phyloP scores from a whole-genome alignment of 2,797 vertebrate species.

The Helicolenus hilgendorfi region DNA sequence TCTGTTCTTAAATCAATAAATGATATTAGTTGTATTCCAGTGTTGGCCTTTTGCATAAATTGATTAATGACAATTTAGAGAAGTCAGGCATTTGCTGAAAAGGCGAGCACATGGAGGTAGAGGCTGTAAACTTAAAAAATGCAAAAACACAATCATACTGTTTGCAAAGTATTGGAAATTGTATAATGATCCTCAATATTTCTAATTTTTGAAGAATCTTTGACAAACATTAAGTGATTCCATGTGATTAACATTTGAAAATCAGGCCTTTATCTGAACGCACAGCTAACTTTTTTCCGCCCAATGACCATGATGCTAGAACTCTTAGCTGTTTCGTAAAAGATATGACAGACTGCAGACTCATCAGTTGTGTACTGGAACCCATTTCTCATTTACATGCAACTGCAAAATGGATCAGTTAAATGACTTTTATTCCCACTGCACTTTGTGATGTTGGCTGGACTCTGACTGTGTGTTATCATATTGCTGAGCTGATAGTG shows the following conservation, averaged over 20 bases:
- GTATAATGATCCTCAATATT: background rate
- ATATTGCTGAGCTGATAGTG: background rate
- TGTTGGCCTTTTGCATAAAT: background rate
- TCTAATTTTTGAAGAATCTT: background rate
- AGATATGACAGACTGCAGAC: background rate
- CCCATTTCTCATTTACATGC: background rate
- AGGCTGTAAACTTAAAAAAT: background rate
- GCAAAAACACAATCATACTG: background rate
- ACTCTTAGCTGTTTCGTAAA: background rate
- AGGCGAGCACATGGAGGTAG: background rate
- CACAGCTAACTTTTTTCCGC: background rate
- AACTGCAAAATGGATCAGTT: background rate
- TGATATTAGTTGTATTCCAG: background rate
- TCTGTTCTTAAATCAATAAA: background rate
- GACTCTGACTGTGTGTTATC: background rate
- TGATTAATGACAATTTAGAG: background rate
- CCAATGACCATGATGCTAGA: background rate
- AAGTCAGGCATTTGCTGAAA: background rate
- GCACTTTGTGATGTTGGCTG: constrained; percentile 21
- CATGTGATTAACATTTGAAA: background rate
- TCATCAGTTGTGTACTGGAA: background rate
- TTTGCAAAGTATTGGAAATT: background rate
- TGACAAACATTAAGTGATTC: background rate
- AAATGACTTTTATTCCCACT: background rate
- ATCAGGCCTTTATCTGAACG: background rate